Conservation (phyloP, 2,113 vertebrate species). For the western clawed frog (Xenopus tropicalis) region DNA sequence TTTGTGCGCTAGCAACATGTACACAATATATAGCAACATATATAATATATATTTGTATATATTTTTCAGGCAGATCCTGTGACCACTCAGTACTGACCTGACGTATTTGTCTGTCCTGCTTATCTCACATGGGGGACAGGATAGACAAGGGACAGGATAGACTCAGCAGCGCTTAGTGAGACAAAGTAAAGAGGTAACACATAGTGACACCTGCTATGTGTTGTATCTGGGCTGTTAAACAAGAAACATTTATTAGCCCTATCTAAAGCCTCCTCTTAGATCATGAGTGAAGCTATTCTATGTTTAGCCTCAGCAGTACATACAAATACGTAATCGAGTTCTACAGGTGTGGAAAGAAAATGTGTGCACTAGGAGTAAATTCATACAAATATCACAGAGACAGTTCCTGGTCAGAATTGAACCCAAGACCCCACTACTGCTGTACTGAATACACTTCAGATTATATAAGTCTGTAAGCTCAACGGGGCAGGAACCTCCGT, state of each 20-base stretch:
- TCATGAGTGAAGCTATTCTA: not conserved
- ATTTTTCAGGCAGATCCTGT: too few relatives aligned
- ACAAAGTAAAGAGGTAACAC: constrained; percentile 8
- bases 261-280: not conserved
- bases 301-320: not conserved
- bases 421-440: too few relatives aligned
- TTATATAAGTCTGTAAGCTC: too few relatives aligned
- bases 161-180: constrained; percentile 7
- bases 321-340: not conserved
- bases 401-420: too few relatives aligned
- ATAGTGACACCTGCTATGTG: constrained; percentile 11
- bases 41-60: too few relatives aligned
- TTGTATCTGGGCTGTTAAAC: not conserved
- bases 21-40: too few relatives aligned
- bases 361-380: too few relatives aligned
- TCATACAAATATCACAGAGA: too few relatives aligned
- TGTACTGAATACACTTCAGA: too few relatives aligned
- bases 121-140: not conserved
- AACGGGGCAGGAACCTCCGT: too few relatives aligned
- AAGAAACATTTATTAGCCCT: not conserved
- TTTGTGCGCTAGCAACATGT: too few relatives aligned
- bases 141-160: not conserved
- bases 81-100: constrained; percentile 5
- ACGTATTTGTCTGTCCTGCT: constrained; percentile 9
- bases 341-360: too few relatives aligned